These are phyloP conservation scores for Nephrotoma appendiculata DNA, from an alignment of 2,888 invertebrate genomes.

Conservation along the genomic window DNA sequence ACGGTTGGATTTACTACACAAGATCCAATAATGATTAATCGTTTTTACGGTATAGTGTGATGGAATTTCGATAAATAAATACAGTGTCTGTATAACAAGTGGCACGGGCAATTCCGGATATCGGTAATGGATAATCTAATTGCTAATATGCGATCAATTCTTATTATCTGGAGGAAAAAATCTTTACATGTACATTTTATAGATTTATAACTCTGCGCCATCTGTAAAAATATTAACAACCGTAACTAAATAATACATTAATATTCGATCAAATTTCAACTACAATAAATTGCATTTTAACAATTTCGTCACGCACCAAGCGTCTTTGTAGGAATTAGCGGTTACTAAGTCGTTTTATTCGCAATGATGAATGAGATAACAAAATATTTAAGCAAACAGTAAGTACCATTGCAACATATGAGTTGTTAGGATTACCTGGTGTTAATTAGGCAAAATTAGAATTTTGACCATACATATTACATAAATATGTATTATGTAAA, in stretches of 20 bases:
- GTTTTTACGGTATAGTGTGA: background rate
- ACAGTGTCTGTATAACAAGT: background rate
- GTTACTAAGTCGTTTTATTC: background rate
- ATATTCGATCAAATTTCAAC: background rate
- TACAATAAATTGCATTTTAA: background rate
- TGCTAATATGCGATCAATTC: background rate
- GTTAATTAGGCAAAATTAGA: background rate
- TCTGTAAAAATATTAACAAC: background rate
- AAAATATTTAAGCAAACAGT: background rate
- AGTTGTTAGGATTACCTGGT: background rate
- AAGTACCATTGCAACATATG: too few species aligned
- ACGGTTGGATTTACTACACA: background rate
- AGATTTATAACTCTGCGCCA: background rate
- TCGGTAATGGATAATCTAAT: background rate
- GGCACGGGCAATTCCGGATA: background rate
- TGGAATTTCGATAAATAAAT: background rate
- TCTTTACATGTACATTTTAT: too few species aligned
- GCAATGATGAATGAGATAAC: background rate
- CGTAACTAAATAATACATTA: background rate
- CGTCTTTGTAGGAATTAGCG: background rate
- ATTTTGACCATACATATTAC: background rate
- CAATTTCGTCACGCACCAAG: background rate
- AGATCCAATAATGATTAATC: background rate
- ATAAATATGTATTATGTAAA: background rate
- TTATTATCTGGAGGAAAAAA: background rate